phyloP scores from a whole-genome alignment of 64 coral and sea anemone genomes.

The Catalaphyllia jardinei region DNA sequence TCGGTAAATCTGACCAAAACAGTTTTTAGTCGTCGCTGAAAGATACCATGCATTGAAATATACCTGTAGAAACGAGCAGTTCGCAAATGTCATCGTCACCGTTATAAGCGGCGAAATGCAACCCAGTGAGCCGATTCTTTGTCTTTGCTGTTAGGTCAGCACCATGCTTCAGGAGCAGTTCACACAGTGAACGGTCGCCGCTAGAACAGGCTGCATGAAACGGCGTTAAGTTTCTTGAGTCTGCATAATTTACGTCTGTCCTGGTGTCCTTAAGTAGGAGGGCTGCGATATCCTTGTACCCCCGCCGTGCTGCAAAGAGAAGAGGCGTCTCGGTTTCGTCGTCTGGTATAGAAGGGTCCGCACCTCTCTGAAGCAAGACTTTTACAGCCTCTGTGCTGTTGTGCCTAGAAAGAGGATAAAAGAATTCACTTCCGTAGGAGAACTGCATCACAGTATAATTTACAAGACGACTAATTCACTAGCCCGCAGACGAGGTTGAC shows the following conservation, averaged over 20 bases:
- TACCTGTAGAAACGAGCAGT: slow-evolving; percentile 42
- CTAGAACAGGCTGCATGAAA: slow-evolving; percentile 24
- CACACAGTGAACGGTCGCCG: slow-evolving; percentile 2
- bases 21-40: too few species aligned
- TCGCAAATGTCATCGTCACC: slow-evolving; percentile 15
- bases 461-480: too few species aligned
- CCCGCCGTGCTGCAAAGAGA: slow-evolving; percentile 33
- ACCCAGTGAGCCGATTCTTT: slow-evolving; percentile 14
- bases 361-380: slow-evolving; percentile 33
- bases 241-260: slow-evolving; percentile 23
- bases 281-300: slow-evolving; percentile 33
- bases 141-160: slow-evolving; percentile 28
- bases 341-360: slow-evolving; percentile 15
- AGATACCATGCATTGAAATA: not conserved
- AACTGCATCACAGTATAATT: too few species aligned
- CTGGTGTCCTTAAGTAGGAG: slow-evolving; percentile 22
- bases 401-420: slow-evolving; percentile 1
- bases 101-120: slow-evolving; percentile 21
- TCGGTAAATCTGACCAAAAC: too few species aligned
- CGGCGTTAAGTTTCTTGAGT: slow-evolving; percentile 20
- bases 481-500: too few species aligned
- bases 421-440: not conserved
- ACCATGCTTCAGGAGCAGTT: slow-evolving; percentile 15
- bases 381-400: slow-evolving; percentile 25
- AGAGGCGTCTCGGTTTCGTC: slow-evolving; percentile 27